Evolutionary conservation across 2,888 invertebrate genomes (phyloP), one percentile per base, ranked within the genome.

Genomic region (Trissonchulus latispiculum): DNA sequence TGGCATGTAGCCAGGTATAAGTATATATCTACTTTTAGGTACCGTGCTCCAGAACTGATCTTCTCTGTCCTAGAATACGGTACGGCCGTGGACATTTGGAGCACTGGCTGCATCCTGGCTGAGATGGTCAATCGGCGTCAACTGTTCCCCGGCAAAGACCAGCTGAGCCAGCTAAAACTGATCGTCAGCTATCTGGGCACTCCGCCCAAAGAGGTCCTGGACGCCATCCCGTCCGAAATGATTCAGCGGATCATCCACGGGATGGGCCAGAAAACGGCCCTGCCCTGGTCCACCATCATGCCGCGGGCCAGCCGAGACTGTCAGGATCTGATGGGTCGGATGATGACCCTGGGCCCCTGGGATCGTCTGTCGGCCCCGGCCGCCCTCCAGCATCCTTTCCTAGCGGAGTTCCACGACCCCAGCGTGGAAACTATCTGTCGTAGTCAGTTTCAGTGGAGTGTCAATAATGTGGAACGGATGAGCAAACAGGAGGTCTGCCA

Each of bases 51-150:
- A 0, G 86, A 86, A 76, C 81, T 86, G 8, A 80, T 86, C 71
- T 80, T 86, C 74, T 83, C 84, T 28, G 77, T 84, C 74, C 81
- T 83, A 61, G 79, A 80, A 36, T 86, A 86, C 77, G 83, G 84
- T 61, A 81, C 83, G 1, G 84, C 84, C 71, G 84, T 85, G 0
- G 86, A 86, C 75, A 81, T 86, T 77, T 86, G 86, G 86, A 85
- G 85, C 28, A 84, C 84, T 0, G 86, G 86, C 18, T 85, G 86
- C 77, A 86, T 86, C 37, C 84, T 86, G 76, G 85, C 84, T 3
- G 86, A 86, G 77, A 84, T 86, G 84, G 79, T 86, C 61, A 83
- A 84, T 48, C 78, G 85, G n/a, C 83, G 84, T 72, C 85, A 85
- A 76, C 78, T 86, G 0, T 86, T 86, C 77, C 85, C 85, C 73